Evolutionary conservation across 2,797 vertebrate genomes (phyloP).

Genomic region (Tinamus major): DNA sequence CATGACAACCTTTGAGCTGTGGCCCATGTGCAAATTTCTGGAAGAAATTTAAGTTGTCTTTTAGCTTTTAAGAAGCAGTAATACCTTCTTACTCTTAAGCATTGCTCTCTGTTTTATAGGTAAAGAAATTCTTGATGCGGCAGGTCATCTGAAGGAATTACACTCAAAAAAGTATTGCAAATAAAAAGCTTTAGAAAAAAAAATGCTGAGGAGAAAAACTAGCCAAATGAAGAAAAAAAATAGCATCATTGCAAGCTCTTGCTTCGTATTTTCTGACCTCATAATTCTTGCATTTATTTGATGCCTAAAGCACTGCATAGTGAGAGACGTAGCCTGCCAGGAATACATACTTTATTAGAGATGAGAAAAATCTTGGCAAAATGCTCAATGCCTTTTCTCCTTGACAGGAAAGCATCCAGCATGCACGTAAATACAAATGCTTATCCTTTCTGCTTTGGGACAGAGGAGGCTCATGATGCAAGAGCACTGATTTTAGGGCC

Average conservation of each 20-base stretch:
- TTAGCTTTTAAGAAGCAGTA: not conserved
- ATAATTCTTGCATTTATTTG: not conserved
- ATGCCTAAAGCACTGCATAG: not conserved
- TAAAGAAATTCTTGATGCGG: conserved; percentile 27
- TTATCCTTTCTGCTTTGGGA: not conserved
- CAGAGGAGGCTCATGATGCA: not conserved
- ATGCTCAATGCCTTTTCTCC: not conserved
- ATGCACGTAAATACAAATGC: fast-evolving
- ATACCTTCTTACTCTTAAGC: not conserved
- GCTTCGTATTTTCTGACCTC: not conserved
- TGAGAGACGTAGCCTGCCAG: not conserved
- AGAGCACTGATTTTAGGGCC: not conserved
- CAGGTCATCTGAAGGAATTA: conserved; percentile 39
- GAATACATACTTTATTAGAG: not conserved
- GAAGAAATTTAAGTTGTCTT: not conserved
- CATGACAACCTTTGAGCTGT: conserved; percentile 5
- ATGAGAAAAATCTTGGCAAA: conserved; percentile 14
- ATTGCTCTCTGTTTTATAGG: conserved; percentile 29
- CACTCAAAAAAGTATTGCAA: not conserved
- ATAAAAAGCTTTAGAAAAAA: not conserved
- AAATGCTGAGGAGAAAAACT: not conserved
- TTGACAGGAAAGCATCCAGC: not conserved
- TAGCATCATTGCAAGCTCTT: not conserved
- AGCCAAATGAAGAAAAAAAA: not conserved
- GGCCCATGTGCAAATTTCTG: not conserved